phyloP scores from a whole-genome alignment of 2,113 vertebrate genomes.

The Dromiciops gliroides region DNA sequence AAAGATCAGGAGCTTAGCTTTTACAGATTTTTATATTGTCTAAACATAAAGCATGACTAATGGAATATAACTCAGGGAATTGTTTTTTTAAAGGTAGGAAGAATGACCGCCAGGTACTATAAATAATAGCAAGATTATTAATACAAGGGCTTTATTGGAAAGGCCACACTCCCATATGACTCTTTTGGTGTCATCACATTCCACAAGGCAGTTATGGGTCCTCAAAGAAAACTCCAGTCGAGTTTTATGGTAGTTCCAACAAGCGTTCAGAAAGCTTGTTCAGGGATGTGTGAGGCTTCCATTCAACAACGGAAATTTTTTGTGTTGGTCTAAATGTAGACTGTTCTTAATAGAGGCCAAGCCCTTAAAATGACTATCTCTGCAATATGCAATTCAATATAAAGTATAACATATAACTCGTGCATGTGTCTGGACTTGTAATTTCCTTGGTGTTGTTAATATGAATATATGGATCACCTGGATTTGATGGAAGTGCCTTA shows the following conservation, averaged over 20 bases:
- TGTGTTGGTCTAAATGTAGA: slow-evolving; percentile 33
- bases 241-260: slow-evolving; percentile 43
- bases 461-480: too few relatives aligned
- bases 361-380: background rate
- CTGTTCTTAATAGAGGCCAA: background rate
- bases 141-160: slow-evolving; percentile 45
- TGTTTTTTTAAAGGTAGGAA: slow-evolving; percentile 49
- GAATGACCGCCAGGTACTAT: slow-evolving; percentile 11
- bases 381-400: background rate
- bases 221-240: slow-evolving; percentile 48
- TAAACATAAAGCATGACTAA: slow-evolving; percentile 62
- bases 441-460: background rate
- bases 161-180: slow-evolving; percentile 30
- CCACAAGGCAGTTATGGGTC: slow-evolving; percentile 65
- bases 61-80: slow-evolving; percentile 41
- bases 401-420: background rate
- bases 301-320: slow-evolving; percentile 15
- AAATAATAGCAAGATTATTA: slow-evolving; percentile 39
- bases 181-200: slow-evolving; percentile 59
- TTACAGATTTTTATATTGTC: slow-evolving; percentile 56
- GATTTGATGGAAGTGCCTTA: too few relatives aligned
- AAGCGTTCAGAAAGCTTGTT: slow-evolving; percentile 51
- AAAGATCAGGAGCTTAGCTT: slow-evolving; percentile 70
- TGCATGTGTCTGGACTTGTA: background rate
- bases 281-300: background rate